These are phyloP conservation scores for Smithornis capensis DNA, from an alignment of 2,113 vertebrate genomes.

Conservation along the genomic window DNA sequence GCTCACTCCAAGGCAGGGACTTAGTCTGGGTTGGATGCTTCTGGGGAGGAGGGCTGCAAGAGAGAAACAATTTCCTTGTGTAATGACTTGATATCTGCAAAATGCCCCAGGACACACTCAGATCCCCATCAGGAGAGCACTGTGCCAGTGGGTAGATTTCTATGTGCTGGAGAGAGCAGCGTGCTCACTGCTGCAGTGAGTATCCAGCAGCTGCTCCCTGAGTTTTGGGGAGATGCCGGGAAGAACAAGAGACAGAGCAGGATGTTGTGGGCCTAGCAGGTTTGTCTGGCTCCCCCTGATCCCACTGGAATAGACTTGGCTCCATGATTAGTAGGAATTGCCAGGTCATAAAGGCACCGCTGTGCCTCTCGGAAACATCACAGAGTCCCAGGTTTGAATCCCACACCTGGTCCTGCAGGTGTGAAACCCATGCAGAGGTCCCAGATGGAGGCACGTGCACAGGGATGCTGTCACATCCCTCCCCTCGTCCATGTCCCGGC, in stretches of 20 bases:
- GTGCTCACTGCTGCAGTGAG: fast-evolving
- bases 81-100: not conserved
- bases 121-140: not conserved
- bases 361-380: not conserved
- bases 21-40: not conserved
- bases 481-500: not conserved
- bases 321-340: fast-evolving
- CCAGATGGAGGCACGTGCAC: not conserved
- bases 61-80: not conserved
- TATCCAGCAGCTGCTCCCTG: not conserved
- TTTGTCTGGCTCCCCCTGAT: not conserved
- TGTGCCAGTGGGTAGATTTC: fast-evolving
- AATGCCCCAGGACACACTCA: not conserved
- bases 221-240: not conserved
- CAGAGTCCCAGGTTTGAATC: not conserved
- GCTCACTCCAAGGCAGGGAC: not conserved
- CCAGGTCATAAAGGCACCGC: fast-evolving
- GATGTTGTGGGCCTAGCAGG: not conserved
- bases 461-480: not conserved
- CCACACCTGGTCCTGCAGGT: not conserved
- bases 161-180: not conserved
- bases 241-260: not conserved
- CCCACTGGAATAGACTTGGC: not conserved
- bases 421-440: not conserved
- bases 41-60: not conserved